phyloP scores from a whole-genome alignment of 2,888 invertebrate genomes.

The Lochmaea capreae region DNA sequence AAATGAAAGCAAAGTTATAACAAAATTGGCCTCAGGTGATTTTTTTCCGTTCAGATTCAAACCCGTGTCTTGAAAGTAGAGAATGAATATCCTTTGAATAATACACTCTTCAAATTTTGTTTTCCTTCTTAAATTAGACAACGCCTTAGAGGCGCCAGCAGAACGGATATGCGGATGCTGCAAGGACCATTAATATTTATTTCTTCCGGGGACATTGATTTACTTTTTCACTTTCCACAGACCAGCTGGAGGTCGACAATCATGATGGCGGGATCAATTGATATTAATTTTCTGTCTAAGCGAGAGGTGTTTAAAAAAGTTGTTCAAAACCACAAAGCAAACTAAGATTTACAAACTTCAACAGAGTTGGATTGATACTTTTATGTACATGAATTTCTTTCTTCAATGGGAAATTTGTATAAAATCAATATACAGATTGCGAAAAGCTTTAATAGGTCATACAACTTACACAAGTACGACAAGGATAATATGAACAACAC shows the following conservation, averaged over 20 bases:
- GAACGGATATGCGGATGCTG: neutral
- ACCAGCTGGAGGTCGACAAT: neutral
- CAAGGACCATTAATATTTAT: constrained; percentile 41
- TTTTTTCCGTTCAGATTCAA: neutral
- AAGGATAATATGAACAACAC: too few relatives aligned
- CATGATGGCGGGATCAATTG: neutral
- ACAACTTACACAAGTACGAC: too few relatives aligned
- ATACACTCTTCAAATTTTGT: constrained; percentile 34
- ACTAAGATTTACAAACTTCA: too few relatives aligned
- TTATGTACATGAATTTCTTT: too few relatives aligned
- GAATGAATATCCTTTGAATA: constrained; percentile 40
- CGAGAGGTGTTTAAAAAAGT: too few relatives aligned
- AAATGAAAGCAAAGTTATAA: neutral
- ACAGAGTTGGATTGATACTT: too few relatives aligned
- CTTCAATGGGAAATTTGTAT: too few relatives aligned
- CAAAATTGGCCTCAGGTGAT: neutral
- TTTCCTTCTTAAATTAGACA: constrained; percentile 37
- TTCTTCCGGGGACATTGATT: constrained; percentile 41
- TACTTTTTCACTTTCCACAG: constrained; percentile 32
- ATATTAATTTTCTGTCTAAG: neutral
- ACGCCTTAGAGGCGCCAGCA: neutral
- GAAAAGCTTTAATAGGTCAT: too few relatives aligned
- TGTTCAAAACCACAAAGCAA: too few relatives aligned
- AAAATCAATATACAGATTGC: too few relatives aligned
- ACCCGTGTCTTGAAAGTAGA: constrained; percentile 19